These are phyloP conservation scores for Neodiprion pinetum DNA, from an alignment of 1,140 invertebrate species.

Conservation along the genomic window DNA sequence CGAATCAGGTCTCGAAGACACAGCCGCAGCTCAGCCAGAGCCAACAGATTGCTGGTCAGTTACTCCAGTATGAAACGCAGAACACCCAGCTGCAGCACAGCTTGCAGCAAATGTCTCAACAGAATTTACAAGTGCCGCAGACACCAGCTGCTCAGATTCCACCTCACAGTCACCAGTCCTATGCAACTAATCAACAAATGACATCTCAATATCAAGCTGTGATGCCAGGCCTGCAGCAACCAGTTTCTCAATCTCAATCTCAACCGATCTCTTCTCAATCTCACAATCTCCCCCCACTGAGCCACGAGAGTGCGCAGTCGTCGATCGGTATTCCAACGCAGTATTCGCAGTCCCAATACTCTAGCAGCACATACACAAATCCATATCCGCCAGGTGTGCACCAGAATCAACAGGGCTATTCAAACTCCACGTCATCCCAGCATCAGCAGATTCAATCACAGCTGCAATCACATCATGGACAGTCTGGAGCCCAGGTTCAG, in stretches of 20 bases:
- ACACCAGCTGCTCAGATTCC: background rate
- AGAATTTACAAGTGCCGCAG: background rate
- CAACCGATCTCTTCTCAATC: background rate
- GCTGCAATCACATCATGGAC: background rate
- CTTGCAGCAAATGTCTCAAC: background rate
- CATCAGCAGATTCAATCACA: constrained; percentile 16
- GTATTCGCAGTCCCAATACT: background rate
- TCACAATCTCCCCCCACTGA: background rate
- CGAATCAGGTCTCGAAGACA: too few species aligned
- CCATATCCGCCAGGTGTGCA: constrained; percentile 17
- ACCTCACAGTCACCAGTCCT: too few species aligned
- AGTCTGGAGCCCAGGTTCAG: background rate
- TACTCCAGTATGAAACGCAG: background rate
- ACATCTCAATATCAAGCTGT: background rate
- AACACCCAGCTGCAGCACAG: constrained; percentile 4
- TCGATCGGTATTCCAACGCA: background rate
- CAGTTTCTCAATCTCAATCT: too few species aligned
- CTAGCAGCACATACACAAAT: constrained; percentile 27
- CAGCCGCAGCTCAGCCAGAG: background rate
- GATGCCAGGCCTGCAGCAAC: background rate
- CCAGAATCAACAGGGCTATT: constrained; percentile 11
- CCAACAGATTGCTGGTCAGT: background rate
- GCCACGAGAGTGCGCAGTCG: background rate
- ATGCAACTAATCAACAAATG: too few species aligned
- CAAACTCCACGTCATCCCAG: constrained; percentile 25